Percentiles rank a stretch among this genome's conserved stretches.
phyloP scores from a whole-genome alignment of 2,797 vertebrate genomes.

The Phrynocephalus forsythii region DNA sequence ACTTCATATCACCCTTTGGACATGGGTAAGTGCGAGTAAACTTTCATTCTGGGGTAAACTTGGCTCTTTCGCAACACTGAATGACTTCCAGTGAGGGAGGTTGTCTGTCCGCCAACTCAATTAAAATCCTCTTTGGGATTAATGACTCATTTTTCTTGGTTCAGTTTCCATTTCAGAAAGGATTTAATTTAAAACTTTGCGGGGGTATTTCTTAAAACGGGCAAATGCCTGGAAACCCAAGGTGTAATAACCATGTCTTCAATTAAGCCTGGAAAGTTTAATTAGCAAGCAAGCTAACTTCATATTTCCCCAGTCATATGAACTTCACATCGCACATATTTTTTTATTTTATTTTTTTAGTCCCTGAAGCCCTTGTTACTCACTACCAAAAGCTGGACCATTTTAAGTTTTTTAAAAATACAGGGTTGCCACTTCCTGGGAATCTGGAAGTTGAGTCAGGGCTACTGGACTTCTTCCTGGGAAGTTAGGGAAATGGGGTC shows the following conservation, averaged over 20 bases:
- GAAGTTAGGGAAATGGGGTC: too few relatives aligned
- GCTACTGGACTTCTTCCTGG: too few relatives aligned
- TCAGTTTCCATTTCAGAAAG: conserved; percentile 41
- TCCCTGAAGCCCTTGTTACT: neutral
- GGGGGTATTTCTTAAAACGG: neutral
- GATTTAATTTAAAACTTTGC: conserved; percentile 31
- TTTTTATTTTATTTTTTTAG: conserved; percentile 1
- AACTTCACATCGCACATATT: conserved; percentile 26
- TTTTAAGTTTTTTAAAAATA: neutral
- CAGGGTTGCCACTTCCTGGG: neutral
- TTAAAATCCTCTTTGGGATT: conserved; percentile 47
- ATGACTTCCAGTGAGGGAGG: conserved; percentile 16
- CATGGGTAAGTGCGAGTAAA: conserved; percentile 65
- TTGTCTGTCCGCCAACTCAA: conserved; percentile 27
- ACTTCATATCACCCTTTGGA: conserved; percentile 81
- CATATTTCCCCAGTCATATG: neutral
- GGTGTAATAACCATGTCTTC: neutral
- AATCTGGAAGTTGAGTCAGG: too few relatives aligned
- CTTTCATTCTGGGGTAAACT: neutral
- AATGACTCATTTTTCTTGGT: conserved; percentile 1
- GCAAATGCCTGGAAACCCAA: conserved; percentile 32
- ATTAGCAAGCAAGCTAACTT: neutral
- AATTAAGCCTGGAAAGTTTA: conserved; percentile 9
- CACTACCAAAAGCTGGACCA: neutral
- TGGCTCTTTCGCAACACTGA: neutral